Evolutionary conservation across 2,888 invertebrate species (phyloP), one percentile per base, ranked within the genome.

Genomic region (Megastigmus dorsalis): DNA sequence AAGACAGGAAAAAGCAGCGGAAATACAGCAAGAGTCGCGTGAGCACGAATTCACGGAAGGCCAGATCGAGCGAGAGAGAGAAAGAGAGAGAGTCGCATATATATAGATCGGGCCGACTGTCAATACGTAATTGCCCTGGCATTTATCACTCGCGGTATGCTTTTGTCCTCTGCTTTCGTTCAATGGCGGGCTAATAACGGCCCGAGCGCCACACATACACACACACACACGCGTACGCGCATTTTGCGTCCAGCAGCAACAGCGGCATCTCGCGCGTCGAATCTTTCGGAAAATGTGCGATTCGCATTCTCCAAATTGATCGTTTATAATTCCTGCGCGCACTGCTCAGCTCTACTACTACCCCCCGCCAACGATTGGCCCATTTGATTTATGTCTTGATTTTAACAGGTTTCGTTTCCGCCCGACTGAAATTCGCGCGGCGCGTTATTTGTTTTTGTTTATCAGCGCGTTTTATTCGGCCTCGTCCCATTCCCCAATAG

Each of bases 91-190:
- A 33, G 48, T 5, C 9, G 23, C n/a, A n/a, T n/a, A n/a, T n/a
- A 26, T 30, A 60, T 52, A 50, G 48, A n/a, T n/a, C 54, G 48
- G 33, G 45, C 48, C 54, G 28, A 71, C 78, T 80, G 83, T 82
- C 83, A 75, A 82, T 83, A 81, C 79, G 79, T 82, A 82, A 83
- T 83, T 81, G 81, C 79, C 79, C 79, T 72, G 81, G 79, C 82
- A 80, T 82, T 83, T 79, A 79, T 82, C 81, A 81, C 78, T 60
- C 72, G 62, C 63, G 67, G 66, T 68, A 69, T 69, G 74, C 74
- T 65, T 74, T 74, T 74, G 74, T 74, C 62, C 62, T 43, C 45
- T 52, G 45, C 26, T 18, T 45, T 36, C 57, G 41, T 50, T 50
- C 59, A 59, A 66, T 52, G 50, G 13, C 38, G 30, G 9, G 10